A percentile compares a stretch with the other conserved stretches of the same genome.
Evolutionary conservation across 2,888 invertebrate genomes (phyloP).

Genomic region (Neoascia interrupta): DNA sequence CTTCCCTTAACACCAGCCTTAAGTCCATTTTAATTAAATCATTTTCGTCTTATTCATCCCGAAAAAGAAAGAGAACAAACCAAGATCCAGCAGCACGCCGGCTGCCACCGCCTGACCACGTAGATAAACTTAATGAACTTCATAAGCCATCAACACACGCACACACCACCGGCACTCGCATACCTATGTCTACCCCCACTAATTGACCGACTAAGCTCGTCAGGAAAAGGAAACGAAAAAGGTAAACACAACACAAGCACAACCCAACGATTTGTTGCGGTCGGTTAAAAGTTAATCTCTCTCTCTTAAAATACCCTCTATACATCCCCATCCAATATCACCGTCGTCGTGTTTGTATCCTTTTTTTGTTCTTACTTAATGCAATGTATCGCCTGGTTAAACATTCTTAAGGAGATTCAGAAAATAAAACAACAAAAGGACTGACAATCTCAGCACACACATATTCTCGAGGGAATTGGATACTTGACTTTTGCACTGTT

Average conservation of each 20-base stretch:
- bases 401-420: constrained; percentile 47
- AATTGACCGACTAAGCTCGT: constrained; percentile 11
- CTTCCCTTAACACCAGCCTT: neutral
- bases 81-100: constrained; percentile 15
- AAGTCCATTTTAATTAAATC: constrained; percentile 40
- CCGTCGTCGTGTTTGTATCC: too few species aligned
- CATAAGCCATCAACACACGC: constrained; percentile 25
- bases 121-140: constrained; percentile 44
- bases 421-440: neutral
- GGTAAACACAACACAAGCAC: too few species aligned
- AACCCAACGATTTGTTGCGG: constrained; percentile 38
- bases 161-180: too few species aligned
- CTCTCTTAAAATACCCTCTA: constrained; percentile 21
- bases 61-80: neutral
- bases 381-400: constrained; percentile 56
- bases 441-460: constrained; percentile 27
- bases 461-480: constrained; percentile 28
- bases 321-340: constrained; percentile 4
- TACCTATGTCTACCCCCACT: constrained; percentile 1
- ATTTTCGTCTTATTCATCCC: constrained; percentile 25
- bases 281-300: constrained; percentile 57
- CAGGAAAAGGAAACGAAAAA: constrained; percentile 2
- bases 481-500: constrained; percentile 22
- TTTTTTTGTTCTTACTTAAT: constrained; percentile 30
- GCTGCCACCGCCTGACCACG: constrained; percentile 23